Percentiles rank a stretch among this genome's conserved stretches.
Evolutionary conservation across 2,888 invertebrate species (phyloP).

Genomic region (Sepioteuthis lessoniana): DNA sequence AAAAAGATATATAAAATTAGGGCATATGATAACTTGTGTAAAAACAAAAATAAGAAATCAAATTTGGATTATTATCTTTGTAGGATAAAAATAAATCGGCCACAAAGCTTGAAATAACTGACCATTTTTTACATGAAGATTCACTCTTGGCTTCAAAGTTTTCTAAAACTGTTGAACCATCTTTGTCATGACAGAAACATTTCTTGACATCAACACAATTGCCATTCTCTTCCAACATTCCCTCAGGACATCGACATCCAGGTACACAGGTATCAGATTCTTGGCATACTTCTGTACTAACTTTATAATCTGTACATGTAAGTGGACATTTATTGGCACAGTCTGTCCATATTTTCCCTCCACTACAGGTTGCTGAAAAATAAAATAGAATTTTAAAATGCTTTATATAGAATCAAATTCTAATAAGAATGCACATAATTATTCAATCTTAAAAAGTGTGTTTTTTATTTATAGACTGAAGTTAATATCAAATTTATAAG

Average conservation of each 20-base stretch:
- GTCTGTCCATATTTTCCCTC: conserved; percentile 53
- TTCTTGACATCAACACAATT: conserved; percentile 52
- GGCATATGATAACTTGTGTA: not conserved
- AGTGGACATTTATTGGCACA: conserved; percentile 55
- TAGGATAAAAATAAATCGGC: not conserved
- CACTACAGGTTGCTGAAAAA: conserved; percentile 34
- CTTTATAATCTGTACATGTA: conserved; percentile 54
- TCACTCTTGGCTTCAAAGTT: conserved; percentile 44
- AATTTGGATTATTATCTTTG: not conserved
- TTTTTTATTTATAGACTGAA: too few relatives aligned
- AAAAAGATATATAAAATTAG: not conserved
- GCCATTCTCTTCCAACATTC: conserved; percentile 51
- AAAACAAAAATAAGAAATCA: not conserved
- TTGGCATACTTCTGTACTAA: conserved; percentile 50
- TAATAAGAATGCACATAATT: too few relatives aligned
- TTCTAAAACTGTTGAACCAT: conserved; percentile 34
- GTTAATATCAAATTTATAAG: too few relatives aligned
- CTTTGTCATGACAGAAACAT: conserved; percentile 54
- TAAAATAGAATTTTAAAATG: not conserved
- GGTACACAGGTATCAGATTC: conserved; percentile 54
- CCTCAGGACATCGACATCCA: conserved; percentile 54
- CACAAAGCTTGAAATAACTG: not conserved
- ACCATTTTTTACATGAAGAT: conserved; percentile 40
- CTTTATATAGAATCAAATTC: too few relatives aligned
- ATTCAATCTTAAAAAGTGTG: too few relatives aligned